Conservation (phyloP, 2,797 vertebrate genomes). For the Enteromius mattozi region DNA sequence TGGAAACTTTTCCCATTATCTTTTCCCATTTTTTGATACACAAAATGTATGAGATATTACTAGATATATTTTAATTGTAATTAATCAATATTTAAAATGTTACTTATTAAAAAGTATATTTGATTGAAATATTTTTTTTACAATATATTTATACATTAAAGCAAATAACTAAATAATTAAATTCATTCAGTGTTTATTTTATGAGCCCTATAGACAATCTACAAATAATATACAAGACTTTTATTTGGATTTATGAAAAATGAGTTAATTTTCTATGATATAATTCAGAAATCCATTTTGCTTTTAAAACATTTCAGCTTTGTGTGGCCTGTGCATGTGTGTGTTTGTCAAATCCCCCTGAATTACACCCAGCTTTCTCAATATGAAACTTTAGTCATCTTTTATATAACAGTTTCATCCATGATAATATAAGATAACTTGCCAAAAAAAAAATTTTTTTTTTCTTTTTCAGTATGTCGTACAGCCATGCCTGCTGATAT, state of each 20-base stretch:
- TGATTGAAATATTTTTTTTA: not conserved
- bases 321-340: not conserved
- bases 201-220: not conserved
- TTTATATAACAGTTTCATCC: not conserved
- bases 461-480: constrained; percentile 78
- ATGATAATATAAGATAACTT: not conserved
- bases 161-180: not conserved
- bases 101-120: not conserved
- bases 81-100: not conserved
- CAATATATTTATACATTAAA: not conserved
- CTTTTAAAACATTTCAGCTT: not conserved
- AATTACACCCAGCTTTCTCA: not conserved
- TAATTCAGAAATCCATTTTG: not conserved
- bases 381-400: not conserved
- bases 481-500: constrained; percentile 81
- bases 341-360: not conserved
- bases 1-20: not conserved
- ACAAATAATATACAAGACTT: not conserved
- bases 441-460: not conserved
- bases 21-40: not conserved
- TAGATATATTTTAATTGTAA: not conserved
- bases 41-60: not conserved
- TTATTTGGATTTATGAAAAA: not conserved
- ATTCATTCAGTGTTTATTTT: not conserved
- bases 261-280: not conserved